A percentile compares a stretch with the other conserved stretches of the same genome.
Evolutionary conservation across 1,140 invertebrate genomes (phyloP).

Genomic region (Drosophila orena): DNA sequence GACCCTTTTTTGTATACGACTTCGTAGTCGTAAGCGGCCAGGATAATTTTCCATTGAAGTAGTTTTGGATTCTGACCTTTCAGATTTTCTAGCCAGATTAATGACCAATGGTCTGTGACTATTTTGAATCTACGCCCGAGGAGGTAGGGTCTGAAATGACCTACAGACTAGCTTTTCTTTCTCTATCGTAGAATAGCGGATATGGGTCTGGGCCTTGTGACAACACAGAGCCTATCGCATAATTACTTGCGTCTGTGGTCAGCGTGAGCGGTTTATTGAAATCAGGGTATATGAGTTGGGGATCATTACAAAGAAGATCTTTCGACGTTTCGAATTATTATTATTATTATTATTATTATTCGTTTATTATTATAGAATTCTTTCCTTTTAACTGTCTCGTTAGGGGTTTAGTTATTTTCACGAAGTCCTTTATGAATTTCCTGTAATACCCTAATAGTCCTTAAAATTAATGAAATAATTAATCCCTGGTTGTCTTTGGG

Average conservation of each 20-base stretch:
- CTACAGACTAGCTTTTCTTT: neutral
- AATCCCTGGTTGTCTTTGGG: too few species aligned
- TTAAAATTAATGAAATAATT: too few species aligned
- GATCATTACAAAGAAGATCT: too few species aligned
- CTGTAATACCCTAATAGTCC: neutral
- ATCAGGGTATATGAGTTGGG: too few species aligned
- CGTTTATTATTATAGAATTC: neutral
- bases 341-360: too few species aligned
- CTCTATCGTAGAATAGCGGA: slow-evolving; percentile 7
- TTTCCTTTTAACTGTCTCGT: neutral
- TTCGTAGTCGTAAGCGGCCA: slow-evolving; percentile 1
- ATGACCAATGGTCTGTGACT: neutral
- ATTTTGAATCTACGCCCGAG: too few species aligned
- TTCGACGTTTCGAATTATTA: too few species aligned
- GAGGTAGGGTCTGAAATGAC: too few species aligned
- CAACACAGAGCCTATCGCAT: too few species aligned
- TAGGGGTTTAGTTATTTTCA: neutral
- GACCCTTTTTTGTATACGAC: slow-evolving; percentile 2
- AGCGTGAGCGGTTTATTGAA: too few species aligned
- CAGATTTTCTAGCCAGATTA: slow-evolving; percentile 10
- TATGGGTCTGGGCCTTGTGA: slow-evolving; percentile 2
- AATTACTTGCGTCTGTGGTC: neutral
- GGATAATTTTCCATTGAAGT: neutral
- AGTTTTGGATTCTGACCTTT: slow-evolving; percentile 1
- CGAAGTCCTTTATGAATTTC: slow-evolving; percentile 8